Evolutionary conservation across 2,113 vertebrate species (phyloP).

Genomic region (Tachysurus fulvidraco): DNA sequence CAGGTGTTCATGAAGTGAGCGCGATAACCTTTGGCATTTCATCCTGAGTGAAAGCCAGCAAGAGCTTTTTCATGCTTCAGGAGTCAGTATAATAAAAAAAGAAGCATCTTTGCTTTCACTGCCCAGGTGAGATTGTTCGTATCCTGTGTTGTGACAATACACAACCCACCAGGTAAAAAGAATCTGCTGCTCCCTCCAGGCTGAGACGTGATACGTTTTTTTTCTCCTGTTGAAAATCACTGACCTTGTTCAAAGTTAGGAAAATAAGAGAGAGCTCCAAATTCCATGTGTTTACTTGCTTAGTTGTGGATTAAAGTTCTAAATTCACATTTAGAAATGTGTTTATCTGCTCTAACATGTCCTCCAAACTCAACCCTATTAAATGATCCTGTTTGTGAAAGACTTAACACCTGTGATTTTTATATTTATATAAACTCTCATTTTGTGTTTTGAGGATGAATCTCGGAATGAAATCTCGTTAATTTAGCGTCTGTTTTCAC

Average conservation of each 20-base stretch:
- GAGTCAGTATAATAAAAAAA: constrained; percentile 39
- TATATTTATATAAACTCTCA: constrained; percentile 62
- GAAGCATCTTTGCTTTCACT: constrained; percentile 30
- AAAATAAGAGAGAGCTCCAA: not conserved
- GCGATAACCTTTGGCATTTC: constrained; percentile 67
- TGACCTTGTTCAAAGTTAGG: not conserved
- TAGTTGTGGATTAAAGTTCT: constrained; percentile 59
- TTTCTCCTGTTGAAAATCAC: not conserved
- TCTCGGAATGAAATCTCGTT: constrained; percentile 14
- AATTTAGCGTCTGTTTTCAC: constrained; percentile 28
- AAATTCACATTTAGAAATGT: constrained; percentile 61
- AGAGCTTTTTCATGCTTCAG: constrained; percentile 40
- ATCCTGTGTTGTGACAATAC: constrained; percentile 14
- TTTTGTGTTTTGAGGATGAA: constrained; percentile 48
- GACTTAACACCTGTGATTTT: constrained; percentile 73
- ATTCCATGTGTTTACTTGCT: constrained; percentile 20
- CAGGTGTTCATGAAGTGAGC: constrained; percentile 66
- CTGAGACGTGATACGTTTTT: constrained; percentile 11
- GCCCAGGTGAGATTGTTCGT: not conserved
- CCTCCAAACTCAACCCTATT: constrained; percentile 68
- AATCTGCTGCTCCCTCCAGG: not conserved
- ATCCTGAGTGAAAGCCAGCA: constrained; percentile 25
- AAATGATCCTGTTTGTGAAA: constrained; percentile 70
- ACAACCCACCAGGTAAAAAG: not conserved
- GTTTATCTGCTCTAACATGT: constrained; percentile 69